Base-by-base conservation (phyloP, 1,140 invertebrate species). In the Olivierus martensii region DNA sequence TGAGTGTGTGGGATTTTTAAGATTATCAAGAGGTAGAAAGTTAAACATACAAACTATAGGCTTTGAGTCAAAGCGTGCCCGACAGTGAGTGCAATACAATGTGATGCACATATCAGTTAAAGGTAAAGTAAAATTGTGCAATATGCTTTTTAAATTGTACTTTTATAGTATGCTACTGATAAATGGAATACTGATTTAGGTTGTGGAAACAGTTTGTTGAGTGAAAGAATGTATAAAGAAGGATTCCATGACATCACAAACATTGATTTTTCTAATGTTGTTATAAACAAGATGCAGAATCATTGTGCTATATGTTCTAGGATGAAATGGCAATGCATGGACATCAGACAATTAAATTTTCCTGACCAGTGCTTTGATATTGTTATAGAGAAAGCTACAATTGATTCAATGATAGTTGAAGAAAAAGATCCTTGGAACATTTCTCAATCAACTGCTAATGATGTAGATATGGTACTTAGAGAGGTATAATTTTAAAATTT, bases 381-480 rank as follows among this genome's bases (percentile, higher is more conserved):
- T 39, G 66, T 75, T 15, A 58, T 75, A 39, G 74, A 75, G 57
- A 75, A 75, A 60, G 72, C 68, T 6, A 75, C 74, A 21, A 52
- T 75, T n/a, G 74, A 75, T 60, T 68, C 71, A 11, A 56, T 75
- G n/a, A 62, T 76, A 28, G 73, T 72, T 6, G 62, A 61, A 12
- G 73, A 75, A 59, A 68, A 63, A 56, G 66, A 68, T 60, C 70
- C 69, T 3, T 75, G 74, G 74, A 61, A 63, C 18, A 54, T 68
- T 12, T 71, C 68, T 15, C 49, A 62, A 43, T 63, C 66, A 46
- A 65, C 63, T 12, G 49, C 59, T 18, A 28, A 51, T 6, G 60
- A 61, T 38, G 60, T 75, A 21, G 60, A 70, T 35, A 49, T 48
- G 36, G 64, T 72, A 28, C 59, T 72, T 18, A 19, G 47, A 28